phyloP scores from a whole-genome alignment of 2,797 vertebrate species.

The Hypotaenidia philippensis region DNA sequence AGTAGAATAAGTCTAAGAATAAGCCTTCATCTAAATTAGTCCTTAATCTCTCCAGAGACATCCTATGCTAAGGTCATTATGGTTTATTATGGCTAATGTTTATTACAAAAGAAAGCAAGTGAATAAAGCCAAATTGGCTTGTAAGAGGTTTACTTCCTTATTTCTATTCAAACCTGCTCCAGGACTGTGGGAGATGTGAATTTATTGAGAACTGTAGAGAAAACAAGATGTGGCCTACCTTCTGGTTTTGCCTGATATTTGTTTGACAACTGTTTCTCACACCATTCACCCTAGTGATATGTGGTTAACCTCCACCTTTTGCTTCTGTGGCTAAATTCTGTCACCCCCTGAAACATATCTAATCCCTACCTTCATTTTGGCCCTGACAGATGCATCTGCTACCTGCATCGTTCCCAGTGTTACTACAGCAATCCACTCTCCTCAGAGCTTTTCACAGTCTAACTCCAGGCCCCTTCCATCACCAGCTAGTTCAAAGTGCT shows the following conservation, averaged over 20 bases:
- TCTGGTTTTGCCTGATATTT: not conserved
- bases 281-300: fast-evolving
- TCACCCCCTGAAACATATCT: not conserved
- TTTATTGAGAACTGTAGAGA: not conserved
- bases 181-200: fast-evolving
- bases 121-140: not conserved
- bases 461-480: not conserved
- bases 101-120: not conserved
- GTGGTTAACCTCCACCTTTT: not conserved
- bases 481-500: not conserved
- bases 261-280: not conserved
- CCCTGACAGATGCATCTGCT: not conserved
- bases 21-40: not conserved
- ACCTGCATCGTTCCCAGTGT: not conserved
- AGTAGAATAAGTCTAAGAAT: not conserved
- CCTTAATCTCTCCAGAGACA: not conserved
- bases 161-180: not conserved
- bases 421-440: not conserved
- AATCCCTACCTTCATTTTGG: not conserved
- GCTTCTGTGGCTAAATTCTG: not conserved
- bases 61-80: not conserved
- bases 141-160: not conserved
- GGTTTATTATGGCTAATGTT: not conserved
- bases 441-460: not conserved
- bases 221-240: not conserved